Evolutionary conservation across 2,113 vertebrate genomes (phyloP), one percentile per base, ranked within the genome.

Genomic region (Cavia porcellus): DNA sequence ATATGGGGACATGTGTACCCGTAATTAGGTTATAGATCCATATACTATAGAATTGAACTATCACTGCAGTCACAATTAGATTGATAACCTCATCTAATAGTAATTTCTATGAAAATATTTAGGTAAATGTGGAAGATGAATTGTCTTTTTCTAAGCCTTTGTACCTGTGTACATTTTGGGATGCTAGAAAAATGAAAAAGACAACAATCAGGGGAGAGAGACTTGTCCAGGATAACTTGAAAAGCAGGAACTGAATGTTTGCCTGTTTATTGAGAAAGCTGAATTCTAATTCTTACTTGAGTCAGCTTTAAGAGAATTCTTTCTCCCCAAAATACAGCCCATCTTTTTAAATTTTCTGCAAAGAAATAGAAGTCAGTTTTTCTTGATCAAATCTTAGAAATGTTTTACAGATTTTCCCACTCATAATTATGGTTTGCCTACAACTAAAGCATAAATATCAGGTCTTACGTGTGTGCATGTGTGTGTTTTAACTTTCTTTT

Each of bases 341-440:
- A 12, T 90, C 77, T 84, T 68, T 94, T 70, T 59, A 81, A 90
- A 50, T 83, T 89, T 50, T 70, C 62, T 95, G 45, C 84, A 28
- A 83, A 81, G 52, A 88, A 92, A 95, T 81, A 93, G 79, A 92
- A 87, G 57, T 85, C 1, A 13, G 25, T 30, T 62, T 88, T 95
- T 95, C 87, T 87, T 88, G 82, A 59, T 50, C 66, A n/a, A 88
- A 55, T 90, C 32, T 88, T 92, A 45, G 2, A 38, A 61, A 57
- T 8, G 14, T 42, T 93, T 52, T 35, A 30, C 88, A 30, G 81
- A 84, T 92, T 93, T 95, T 81, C 64, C 9, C 32, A 42, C 35
- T 92, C 22, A 45, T 47, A 86, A 79, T 79, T 77, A 15, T 77
- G 45, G 80, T 91, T 90, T 91, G 32, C 74, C 82, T 94, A 47